phyloP scores from a whole-genome alignment of 2,888 invertebrate genomes.

The Drosophila pseudotakahashii region DNA sequence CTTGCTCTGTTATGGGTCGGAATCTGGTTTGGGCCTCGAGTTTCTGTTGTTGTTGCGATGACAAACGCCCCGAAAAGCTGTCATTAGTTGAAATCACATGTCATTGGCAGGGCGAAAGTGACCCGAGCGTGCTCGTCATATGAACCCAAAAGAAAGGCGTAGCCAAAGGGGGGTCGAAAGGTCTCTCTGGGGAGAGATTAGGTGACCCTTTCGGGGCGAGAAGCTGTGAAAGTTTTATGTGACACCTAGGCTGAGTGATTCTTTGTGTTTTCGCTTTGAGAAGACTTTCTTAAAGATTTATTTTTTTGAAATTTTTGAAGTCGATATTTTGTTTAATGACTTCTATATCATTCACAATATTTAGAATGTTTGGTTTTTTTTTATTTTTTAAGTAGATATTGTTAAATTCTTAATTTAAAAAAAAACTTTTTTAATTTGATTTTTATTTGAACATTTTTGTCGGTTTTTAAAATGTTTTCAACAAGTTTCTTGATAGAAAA shows the following conservation, averaged over 20 bases:
- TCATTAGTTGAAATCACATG: conserved; percentile 80
- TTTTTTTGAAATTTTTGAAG: background rate
- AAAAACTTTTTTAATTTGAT: no score
- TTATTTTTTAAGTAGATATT: no score
- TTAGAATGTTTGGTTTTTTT: no score
- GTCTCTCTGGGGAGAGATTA: background rate
- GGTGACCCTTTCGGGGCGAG: background rate
- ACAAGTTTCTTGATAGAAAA: background rate
- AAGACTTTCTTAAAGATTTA: conserved; percentile 1
- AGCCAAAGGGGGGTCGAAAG: conserved; percentile 6
- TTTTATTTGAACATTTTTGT: no score
- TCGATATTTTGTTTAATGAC: background rate
- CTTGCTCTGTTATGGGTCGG: conserved; percentile 18
- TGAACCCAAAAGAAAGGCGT: conserved; percentile 27
- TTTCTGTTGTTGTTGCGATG: conserved; percentile 36
- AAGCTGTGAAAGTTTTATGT: conserved; percentile 17
- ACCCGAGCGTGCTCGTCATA: conserved; percentile 41
- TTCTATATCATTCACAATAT: background rate
- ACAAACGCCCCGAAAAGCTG: conserved; percentile 61
- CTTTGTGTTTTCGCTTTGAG: background rate
- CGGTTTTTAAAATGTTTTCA: no score
- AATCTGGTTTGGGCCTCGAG: conserved; percentile 10
- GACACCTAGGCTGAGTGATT: conserved; percentile 11
- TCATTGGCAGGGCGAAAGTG: conserved; percentile 69
- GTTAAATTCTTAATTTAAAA: no score